Conservation (phyloP, 2,797 vertebrate genomes). For the Hippoglossus hippoglossus region DNA sequence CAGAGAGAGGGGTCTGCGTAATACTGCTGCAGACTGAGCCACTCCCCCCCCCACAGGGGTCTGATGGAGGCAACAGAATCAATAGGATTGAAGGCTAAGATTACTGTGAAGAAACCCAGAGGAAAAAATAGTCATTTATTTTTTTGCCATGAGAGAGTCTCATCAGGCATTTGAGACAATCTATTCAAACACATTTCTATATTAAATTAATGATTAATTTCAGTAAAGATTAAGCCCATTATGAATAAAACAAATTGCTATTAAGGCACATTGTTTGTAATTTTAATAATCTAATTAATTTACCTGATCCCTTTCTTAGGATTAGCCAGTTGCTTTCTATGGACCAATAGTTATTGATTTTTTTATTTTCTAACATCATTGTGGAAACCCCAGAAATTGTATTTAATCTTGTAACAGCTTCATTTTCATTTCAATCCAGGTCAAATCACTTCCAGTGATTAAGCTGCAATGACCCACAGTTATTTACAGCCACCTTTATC, state of each 20-base stretch:
- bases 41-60: slow-evolving; percentile 55
- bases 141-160: too few relatives aligned
- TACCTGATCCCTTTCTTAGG: not conserved
- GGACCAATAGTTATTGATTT: not conserved
- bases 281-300: not conserved
- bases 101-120: not conserved
- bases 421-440: not conserved
- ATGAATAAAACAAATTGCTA: not conserved
- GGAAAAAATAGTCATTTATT: not conserved
- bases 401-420: not conserved
- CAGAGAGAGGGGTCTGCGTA: slow-evolving; percentile 53
- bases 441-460: not conserved
- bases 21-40: slow-evolving; percentile 69
- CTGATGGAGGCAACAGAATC: slow-evolving; percentile 30
- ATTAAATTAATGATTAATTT: not conserved
- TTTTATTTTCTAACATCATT: not conserved
- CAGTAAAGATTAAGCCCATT: not conserved
- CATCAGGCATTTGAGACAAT: too few relatives aligned
- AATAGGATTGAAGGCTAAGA: slow-evolving; percentile 10
- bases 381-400: not conserved
- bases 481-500: not conserved
- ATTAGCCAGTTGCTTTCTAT: not conserved
- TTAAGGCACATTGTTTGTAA: not conserved
- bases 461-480: too few relatives aligned
- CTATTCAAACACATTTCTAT: not conserved